Evolutionary conservation across 2,113 vertebrate species (phyloP).

Genomic region (Vulpes lagopus): DNA sequence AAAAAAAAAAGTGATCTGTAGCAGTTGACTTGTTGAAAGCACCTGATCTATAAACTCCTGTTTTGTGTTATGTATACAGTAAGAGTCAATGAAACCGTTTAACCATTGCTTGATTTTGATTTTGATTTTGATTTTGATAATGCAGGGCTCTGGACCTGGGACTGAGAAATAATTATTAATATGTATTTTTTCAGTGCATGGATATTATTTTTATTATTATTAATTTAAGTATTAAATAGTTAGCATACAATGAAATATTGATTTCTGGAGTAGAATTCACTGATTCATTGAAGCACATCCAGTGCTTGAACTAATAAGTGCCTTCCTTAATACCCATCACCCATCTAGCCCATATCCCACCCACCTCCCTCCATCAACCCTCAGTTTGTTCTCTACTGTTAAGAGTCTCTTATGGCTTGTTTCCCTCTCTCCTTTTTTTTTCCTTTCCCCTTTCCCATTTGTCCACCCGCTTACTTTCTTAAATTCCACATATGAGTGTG

Average conservation of each 20-base stretch:
- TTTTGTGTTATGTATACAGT: neutral
- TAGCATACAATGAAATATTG: neutral
- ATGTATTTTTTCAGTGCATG: neutral
- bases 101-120: neutral
- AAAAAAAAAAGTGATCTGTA: neutral
- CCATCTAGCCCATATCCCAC: no score
- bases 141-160: neutral
- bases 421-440: no score
- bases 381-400: no score
- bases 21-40: neutral
- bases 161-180: neutral
- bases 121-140: slow-evolving; percentile 18
- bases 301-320: no score
- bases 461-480: no score
- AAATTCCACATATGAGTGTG: no score
- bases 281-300: neutral
- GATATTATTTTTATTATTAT: neutral
- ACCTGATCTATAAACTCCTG: neutral
- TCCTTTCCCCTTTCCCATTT: no score
- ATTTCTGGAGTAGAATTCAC: neutral
- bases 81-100: neutral
- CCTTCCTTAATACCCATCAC: no score
- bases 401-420: no score
- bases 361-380: no score
- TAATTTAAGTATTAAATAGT: neutral